A percentile compares a stretch with the other conserved stretches of the same genome.
Conservation (phyloP, 2,888 invertebrate species). For the Xestia c-nigrum region DNA sequence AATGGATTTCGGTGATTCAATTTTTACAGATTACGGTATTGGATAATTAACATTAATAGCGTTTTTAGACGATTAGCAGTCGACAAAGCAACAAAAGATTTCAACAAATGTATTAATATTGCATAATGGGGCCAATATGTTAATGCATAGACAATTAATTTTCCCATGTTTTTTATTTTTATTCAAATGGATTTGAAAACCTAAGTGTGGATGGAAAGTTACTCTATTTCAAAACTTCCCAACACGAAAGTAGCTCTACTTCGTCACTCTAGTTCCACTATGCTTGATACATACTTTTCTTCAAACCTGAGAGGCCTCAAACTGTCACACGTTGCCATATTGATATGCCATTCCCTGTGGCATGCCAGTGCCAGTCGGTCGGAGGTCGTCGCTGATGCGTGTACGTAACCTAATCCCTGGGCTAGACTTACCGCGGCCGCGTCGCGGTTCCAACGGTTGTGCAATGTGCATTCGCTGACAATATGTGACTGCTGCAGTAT, state of each 20-base stretch:
- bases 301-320: conserved; percentile 38
- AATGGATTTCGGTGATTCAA: conserved; percentile 15
- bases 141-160: not conserved
- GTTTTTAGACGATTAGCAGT: conserved; percentile 16
- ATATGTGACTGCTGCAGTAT: conserved; percentile 72
- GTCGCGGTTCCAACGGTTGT: conserved; percentile 81
- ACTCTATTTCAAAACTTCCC: conserved; percentile 4
- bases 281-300: not conserved
- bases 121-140: conserved; percentile 8
- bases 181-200: not conserved
- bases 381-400: conserved; percentile 82
- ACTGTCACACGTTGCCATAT: conserved; percentile 55
- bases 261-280: conserved; percentile 11
- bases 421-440: conserved; percentile 79
- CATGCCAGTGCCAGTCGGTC: conserved; percentile 62
- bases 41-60: conserved; percentile 21
- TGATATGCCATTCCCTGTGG: conserved; percentile 54
- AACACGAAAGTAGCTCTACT: conserved; percentile 16
- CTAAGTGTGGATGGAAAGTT: not conserved
- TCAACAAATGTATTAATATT: conserved; percentile 16
- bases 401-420: conserved; percentile 77
- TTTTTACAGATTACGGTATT: conserved; percentile 20
- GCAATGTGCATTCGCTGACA: conserved; percentile 77
- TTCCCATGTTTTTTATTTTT: not conserved
- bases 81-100: conserved; percentile 12